Evolutionary conservation across 2,797 vertebrate species (phyloP), one percentile per base, ranked within the genome.

Genomic region (Enteromius fasciolatus): DNA sequence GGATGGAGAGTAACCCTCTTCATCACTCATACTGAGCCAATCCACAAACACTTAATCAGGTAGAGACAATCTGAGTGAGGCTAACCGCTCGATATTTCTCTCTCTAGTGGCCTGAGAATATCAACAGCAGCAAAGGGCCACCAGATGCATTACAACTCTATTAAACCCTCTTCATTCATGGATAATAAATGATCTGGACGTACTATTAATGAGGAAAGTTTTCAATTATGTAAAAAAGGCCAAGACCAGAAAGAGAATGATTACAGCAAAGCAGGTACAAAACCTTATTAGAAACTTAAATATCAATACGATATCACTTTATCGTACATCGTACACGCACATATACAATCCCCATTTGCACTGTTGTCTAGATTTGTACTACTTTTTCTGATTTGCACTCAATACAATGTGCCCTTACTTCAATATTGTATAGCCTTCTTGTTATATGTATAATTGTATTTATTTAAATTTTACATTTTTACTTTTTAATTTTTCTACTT

Each of bases 11-110:
- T 11, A 12, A 31, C 54, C 4, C 41, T 18, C 31, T 75, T 57
- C 39, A 33, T 46, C 8, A 44, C 70, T 78, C 61, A 15, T 5
- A 17, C 76, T 12, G 14, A 28, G 44, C 46, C 36, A 39, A 33
- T 50, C 50, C 69, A 33, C 59, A 54, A 25, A 61, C 18, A 48
- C 61, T 57, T 80, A 80, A 79, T 84, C 69, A 84, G 46, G 8
- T 11, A 20, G 33, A 63, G 66, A 25, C 46, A 54, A 18, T 59
- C 33, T 25, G 1, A 15, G 14, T 39, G 50, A 59, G 10, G 14
- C 33, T 41, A 41, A 3, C 20, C 4, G 1, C 36, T 61, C 54
- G 0, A 18, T 18, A 18, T 50, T n/a, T 44, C 9, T 0, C 15
- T 76, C 54, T 61, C 74, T 20, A 72, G 25, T 2, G 25, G 17